phyloP scores from a whole-genome alignment of 2,888 invertebrate genomes.

The Rhamphomyia laevipes region DNA sequence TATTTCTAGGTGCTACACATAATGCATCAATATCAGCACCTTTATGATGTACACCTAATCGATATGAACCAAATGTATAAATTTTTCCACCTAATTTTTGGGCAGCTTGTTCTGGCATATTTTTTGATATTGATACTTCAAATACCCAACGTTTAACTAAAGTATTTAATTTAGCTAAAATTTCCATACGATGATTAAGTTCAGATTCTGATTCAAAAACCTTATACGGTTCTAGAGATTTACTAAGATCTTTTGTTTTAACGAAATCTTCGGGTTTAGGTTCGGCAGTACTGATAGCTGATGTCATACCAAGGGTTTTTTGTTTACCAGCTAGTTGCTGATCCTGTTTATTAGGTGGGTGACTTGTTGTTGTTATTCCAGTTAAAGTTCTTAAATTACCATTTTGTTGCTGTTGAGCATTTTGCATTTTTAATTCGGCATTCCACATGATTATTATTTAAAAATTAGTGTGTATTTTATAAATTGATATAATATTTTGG shows the following conservation, averaged over 20 bases:
- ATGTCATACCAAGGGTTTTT: constrained; percentile 69
- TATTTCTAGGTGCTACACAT: constrained; percentile 94
- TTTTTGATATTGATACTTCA: constrained; percentile 75
- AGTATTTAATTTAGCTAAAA: constrained; percentile 72
- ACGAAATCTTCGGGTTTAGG: constrained; percentile 61
- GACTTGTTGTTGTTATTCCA: constrained; percentile 5
- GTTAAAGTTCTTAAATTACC: constrained; percentile 2
- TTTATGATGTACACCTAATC: constrained; percentile 88
- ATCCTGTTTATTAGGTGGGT: background rate
- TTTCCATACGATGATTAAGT: constrained; percentile 79
- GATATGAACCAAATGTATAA: constrained; percentile 98
- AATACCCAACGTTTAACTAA: constrained; percentile 91
- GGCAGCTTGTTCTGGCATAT: constrained; percentile 84
- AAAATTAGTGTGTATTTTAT: background rate
- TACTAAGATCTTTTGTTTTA: constrained; percentile 58
- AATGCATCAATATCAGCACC: constrained; percentile 99
- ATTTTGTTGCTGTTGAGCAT: constrained; percentile 16
- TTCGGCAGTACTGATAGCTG: constrained; percentile 80
- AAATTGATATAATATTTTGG: no score
- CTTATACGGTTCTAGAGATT: constrained; percentile 68
- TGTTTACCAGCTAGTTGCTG: background rate
- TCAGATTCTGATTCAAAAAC: constrained; percentile 87
- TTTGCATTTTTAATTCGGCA: constrained; percentile 28
- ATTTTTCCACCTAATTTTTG: constrained; percentile 94
- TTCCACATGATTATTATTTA: constrained; percentile 30